phyloP scores from a whole-genome alignment of 2,888 invertebrate species.

The Asteroscopus sphinx region DNA sequence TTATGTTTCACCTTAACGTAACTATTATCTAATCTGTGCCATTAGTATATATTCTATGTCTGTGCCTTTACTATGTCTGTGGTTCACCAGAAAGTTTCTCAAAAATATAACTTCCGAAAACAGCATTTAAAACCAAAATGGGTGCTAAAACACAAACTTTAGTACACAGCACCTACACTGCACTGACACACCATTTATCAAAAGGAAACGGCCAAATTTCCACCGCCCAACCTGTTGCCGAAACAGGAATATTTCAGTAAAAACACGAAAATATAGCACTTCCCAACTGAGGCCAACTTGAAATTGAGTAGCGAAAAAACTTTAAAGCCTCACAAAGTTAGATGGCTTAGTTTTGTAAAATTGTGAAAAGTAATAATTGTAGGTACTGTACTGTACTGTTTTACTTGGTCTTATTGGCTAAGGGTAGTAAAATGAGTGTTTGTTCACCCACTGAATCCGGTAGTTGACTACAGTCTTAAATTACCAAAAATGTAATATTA shows the following conservation, averaged over 20 bases:
- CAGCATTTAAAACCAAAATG: constrained; percentile 30
- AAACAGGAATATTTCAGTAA: constrained; percentile 29
- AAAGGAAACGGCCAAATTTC: constrained; percentile 21
- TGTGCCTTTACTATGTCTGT: too few species aligned
- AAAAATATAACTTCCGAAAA: background rate
- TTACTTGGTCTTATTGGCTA: constrained; percentile 3
- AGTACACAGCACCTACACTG: constrained; percentile 6
- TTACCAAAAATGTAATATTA: too few species aligned
- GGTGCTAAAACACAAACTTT: constrained; percentile 28
- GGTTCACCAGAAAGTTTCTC: too few species aligned
- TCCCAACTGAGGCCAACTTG: constrained; percentile 23
- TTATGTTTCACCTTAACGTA: too few species aligned
- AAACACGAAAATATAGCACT: constrained; percentile 38
- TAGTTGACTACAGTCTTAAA: too few species aligned
- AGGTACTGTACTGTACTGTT: background rate
- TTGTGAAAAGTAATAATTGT: constrained; percentile 12
- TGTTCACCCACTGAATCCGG: too few species aligned
- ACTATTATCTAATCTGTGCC: too few species aligned
- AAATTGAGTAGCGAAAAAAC: constrained; percentile 29
- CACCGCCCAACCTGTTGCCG: constrained; percentile 48
- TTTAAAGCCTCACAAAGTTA: constrained; percentile 28
- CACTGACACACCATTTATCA: constrained; percentile 49
- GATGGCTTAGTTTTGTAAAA: constrained; percentile 15
- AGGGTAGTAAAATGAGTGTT: background rate
- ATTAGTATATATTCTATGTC: too few species aligned